Conservation (phyloP, 2,113 vertebrate species). For the Lipophrys pholis region DNA sequence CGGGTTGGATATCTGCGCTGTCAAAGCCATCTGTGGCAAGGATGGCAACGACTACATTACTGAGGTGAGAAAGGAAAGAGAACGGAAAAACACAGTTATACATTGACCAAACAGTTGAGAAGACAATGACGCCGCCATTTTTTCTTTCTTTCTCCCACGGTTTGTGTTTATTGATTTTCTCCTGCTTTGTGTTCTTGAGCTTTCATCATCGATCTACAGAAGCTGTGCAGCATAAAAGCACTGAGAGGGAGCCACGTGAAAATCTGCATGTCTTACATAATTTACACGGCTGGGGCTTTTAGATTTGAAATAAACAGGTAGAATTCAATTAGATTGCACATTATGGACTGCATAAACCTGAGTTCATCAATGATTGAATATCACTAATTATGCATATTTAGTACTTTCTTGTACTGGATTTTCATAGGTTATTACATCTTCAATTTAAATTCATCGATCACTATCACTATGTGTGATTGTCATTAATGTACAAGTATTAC, state of each 20-base stretch:
- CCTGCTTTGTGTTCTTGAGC: constrained; percentile 16
- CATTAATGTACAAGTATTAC: too few species aligned
- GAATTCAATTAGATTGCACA: constrained; percentile 45
- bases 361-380: too few species aligned
- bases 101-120: background rate
- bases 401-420: too few species aligned
- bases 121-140: background rate
- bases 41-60: constrained; percentile 98
- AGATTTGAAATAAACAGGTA: constrained; percentile 30
- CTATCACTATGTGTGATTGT: too few species aligned
- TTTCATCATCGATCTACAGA: constrained; percentile 3
- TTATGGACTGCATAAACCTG: constrained; percentile 8
- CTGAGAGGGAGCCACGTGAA: constrained; percentile 42
- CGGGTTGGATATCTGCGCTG: constrained; percentile 96
- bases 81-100: too few species aligned
- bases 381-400: too few species aligned
- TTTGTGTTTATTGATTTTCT: constrained; percentile 3
- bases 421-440: too few species aligned
- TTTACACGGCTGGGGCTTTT: constrained; percentile 32
- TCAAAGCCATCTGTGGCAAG: constrained; percentile 98
- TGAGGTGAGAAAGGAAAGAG: too few species aligned
- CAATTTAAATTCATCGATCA: too few species aligned
- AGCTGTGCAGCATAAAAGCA: constrained; percentile 21
- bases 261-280: constrained; percentile 54
- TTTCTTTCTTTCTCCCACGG: too few species aligned